A percentile compares a stretch with the other conserved stretches of the same genome.
phyloP scores from a whole-genome alignment of 1,140 invertebrate species.

The Armadillidium nasatum region DNA sequence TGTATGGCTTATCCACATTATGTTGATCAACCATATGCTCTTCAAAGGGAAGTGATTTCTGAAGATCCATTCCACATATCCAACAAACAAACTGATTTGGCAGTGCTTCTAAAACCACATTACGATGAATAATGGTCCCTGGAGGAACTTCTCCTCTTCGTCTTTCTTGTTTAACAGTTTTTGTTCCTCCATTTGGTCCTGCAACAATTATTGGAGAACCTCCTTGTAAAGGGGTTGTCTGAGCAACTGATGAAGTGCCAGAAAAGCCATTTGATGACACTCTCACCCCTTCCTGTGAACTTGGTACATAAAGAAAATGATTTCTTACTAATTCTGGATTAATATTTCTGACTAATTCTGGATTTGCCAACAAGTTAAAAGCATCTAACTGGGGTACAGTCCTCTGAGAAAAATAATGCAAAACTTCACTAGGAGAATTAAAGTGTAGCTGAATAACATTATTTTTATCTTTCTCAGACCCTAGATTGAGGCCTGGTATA shows the following conservation, averaged over 20 bases:
- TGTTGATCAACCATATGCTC: conserved; percentile 45
- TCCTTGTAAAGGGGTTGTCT: conserved; percentile 35
- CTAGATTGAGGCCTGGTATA: conserved; percentile 39
- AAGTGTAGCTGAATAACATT: conserved; percentile 42
- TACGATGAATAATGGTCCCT: conserved; percentile 36
- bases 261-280: conserved; percentile 43
- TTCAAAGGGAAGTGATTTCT: conserved; percentile 42
- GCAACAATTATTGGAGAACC: conserved; percentile 32
- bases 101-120: conserved; percentile 30
- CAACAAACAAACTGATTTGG: conserved; percentile 42
- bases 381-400: conserved; percentile 44
- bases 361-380: conserved; percentile 41
- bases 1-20: conserved; percentile 43
- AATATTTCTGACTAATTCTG: conserved; percentile 44
- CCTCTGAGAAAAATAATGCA: conserved; percentile 45
- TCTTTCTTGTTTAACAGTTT: conserved; percentile 26
- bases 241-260: conserved; percentile 34
- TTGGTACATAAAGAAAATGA: conserved; percentile 44
- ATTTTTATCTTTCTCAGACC: conserved; percentile 42
- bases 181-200: conserved; percentile 29
- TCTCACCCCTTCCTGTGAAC: conserved; percentile 41
- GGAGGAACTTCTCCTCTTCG: conserved; percentile 33
- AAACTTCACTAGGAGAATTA: conserved; percentile 42
- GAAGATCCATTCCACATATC: conserved; percentile 44
- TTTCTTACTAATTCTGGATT: conserved; percentile 44